phyloP scores from a whole-genome alignment of 2,797 vertebrate species.

The Graptemys geographica region DNA sequence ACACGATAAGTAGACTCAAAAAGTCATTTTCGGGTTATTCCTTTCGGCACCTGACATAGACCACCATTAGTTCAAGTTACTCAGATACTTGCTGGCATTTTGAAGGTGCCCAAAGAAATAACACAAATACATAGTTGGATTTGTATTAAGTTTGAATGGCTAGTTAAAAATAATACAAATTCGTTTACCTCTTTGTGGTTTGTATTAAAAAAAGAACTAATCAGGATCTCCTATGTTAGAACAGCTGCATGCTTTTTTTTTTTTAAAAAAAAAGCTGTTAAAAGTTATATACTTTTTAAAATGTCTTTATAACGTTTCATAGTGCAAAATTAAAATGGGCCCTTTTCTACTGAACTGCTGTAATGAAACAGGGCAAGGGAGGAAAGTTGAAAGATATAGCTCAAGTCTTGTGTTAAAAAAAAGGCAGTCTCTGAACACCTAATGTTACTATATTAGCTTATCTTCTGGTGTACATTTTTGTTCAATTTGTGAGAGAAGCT shows the following conservation, averaged over 20 bases:
- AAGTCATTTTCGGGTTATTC: constrained; percentile 45
- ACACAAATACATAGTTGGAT: constrained; percentile 51
- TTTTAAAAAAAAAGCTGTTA: constrained; percentile 10
- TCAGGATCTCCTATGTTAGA: constrained; percentile 34
- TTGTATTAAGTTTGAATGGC: constrained; percentile 59
- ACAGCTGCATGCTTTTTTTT: constrained; percentile 50
- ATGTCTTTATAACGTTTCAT: constrained; percentile 41
- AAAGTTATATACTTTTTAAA: constrained; percentile 55
- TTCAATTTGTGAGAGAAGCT: constrained; percentile 57
- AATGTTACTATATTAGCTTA: constrained; percentile 33
- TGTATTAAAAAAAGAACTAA: constrained; percentile 43
- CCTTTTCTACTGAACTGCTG: constrained; percentile 28
- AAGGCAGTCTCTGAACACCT: constrained; percentile 19
- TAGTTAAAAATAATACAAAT: constrained; percentile 47
- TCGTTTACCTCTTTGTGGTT: constrained; percentile 59
- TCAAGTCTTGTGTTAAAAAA: not conserved
- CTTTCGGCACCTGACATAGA: constrained; percentile 38
- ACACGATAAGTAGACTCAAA: not conserved
- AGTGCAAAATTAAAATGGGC: constrained; percentile 44
- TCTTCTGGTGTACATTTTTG: constrained; percentile 44
- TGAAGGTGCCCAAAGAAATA: constrained; percentile 60
- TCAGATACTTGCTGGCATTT: constrained; percentile 64
- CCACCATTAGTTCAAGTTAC: constrained; percentile 48
- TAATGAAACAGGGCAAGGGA: constrained; percentile 22
- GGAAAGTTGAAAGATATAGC: constrained; percentile 22